Evolutionary conservation across 2,113 vertebrate genomes (phyloP).

Genomic region (Vireo altiloquus): DNA sequence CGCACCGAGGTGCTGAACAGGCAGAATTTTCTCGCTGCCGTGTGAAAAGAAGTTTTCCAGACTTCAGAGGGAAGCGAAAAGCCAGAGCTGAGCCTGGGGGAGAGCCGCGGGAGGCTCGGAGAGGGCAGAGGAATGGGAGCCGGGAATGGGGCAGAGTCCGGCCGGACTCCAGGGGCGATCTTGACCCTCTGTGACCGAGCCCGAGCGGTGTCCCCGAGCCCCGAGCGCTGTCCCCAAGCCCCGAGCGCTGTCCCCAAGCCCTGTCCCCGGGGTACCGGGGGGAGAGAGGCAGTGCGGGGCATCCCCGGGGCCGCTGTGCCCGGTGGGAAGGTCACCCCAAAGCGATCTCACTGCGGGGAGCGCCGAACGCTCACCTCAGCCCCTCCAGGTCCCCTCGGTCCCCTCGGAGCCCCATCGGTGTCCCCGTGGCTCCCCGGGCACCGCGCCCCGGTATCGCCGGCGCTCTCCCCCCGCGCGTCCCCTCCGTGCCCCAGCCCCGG

Average conservation of each 20-base stretch:
- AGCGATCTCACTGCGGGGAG: not conserved
- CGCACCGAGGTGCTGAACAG: not conserved
- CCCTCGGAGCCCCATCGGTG: not conserved
- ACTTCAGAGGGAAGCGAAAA: not conserved
- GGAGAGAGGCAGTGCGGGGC: not conserved
- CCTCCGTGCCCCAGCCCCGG: not conserved
- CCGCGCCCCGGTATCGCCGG: not conserved
- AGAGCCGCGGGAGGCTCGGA: not conserved
- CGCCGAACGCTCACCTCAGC: not conserved
- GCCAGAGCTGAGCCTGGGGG: not conserved
- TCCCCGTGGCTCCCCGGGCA: not conserved
- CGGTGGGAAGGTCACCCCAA: not conserved
- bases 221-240: not conserved
- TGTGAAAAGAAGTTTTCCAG: conserved; percentile 12
- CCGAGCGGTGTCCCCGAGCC: not conserved
- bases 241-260: not conserved
- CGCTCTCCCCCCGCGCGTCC: not conserved
- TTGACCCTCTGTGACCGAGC: not conserved
- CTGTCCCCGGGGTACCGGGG: not conserved
- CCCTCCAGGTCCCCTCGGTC: not conserved
- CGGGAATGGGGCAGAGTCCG: not conserved
- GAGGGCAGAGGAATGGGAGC: not conserved
- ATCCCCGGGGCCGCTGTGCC: not conserved
- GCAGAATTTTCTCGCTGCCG: not conserved
- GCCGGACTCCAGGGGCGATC: not conserved